A percentile compares a stretch with the other conserved stretches of the same genome.
Evolutionary conservation across 2,888 invertebrate species (phyloP).

Genomic region (Volucella zonaria): DNA sequence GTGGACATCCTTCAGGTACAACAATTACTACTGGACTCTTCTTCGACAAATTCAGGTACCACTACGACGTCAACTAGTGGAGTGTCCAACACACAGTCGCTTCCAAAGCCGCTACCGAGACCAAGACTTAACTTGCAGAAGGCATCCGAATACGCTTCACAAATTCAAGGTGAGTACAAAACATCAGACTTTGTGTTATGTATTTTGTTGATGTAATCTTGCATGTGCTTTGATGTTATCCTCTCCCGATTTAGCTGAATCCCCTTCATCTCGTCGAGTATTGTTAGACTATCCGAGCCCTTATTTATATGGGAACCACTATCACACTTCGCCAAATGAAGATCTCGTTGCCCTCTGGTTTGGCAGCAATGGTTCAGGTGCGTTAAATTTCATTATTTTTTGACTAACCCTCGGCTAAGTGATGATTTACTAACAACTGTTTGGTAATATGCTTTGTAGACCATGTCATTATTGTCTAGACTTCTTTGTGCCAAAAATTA

Average conservation of each 20-base stretch:
- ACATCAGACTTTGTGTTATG: background rate
- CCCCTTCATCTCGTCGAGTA: conserved; percentile 83
- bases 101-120: conserved; percentile 78
- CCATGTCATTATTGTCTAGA: no score
- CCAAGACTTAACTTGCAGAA: conserved; percentile 82
- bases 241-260: conserved; percentile 79
- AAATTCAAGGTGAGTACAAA: conserved; percentile 80
- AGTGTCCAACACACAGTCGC: conserved; percentile 60
- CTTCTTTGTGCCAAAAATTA: no score
- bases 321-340: conserved; percentile 86
- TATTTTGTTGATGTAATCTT: conserved; percentile 2
- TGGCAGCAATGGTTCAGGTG: conserved; percentile 86
- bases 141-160: conserved; percentile 82
- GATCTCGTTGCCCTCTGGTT: conserved; percentile 90
- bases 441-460: no score
- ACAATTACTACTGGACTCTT: conserved; percentile 86
- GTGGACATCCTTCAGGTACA: conserved; percentile 93
- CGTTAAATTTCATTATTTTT: conserved; percentile 77
- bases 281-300: conserved; percentile 82
- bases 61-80: conserved; percentile 68
- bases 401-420: conserved; percentile 55
- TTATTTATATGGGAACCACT: conserved; percentile 82
- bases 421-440: conserved; percentile 45
- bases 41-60: conserved; percentile 78
- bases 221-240: conserved; percentile 30